Percentiles rank a stretch among this genome's conserved stretches.
These are phyloP conservation scores for Nannospalax galili DNA, from an alignment of 2,113 vertebrate genomes.

Conservation along the genomic window DNA sequence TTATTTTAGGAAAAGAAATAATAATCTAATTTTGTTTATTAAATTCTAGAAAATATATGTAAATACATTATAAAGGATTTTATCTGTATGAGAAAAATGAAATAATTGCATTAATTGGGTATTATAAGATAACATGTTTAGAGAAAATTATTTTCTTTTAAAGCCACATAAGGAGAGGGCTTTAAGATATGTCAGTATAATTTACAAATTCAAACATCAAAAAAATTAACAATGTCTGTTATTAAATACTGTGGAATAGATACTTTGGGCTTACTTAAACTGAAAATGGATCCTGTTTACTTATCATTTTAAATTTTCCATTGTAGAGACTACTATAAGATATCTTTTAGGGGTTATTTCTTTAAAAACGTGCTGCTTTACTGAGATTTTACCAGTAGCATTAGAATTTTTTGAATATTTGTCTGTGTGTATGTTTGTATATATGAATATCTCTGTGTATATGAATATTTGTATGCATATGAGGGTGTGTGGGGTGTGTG, in stretches of 20 bases:
- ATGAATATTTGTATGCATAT: not conserved
- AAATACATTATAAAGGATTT: not conserved
- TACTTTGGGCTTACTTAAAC: not conserved
- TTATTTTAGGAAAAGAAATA: not conserved
- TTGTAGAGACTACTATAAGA: not conserved
- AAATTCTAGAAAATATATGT: conserved; percentile 27
- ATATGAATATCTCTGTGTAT: not conserved
- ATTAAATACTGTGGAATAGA: not conserved
- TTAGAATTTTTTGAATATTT: not conserved
- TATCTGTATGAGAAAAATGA: not conserved
- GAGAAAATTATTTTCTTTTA: not conserved
- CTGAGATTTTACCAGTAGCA: not conserved
- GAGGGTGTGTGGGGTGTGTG: not conserved
- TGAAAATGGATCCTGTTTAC: not conserved
- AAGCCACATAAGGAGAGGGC: not conserved
- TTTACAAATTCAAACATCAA: conserved; percentile 32
- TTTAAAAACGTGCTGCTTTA: not conserved
- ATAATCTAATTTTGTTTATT: not conserved
- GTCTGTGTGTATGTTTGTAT: not conserved
- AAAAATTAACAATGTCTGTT: not conserved
- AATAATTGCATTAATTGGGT: conserved; percentile 1
- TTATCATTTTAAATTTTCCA: not conserved
- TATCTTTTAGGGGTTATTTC: not conserved
- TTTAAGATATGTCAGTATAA: not conserved
- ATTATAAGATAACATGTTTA: not conserved